Base-by-base conservation (phyloP, 2,113 vertebrate genomes). In the Pluvianellus socialis region DNA sequence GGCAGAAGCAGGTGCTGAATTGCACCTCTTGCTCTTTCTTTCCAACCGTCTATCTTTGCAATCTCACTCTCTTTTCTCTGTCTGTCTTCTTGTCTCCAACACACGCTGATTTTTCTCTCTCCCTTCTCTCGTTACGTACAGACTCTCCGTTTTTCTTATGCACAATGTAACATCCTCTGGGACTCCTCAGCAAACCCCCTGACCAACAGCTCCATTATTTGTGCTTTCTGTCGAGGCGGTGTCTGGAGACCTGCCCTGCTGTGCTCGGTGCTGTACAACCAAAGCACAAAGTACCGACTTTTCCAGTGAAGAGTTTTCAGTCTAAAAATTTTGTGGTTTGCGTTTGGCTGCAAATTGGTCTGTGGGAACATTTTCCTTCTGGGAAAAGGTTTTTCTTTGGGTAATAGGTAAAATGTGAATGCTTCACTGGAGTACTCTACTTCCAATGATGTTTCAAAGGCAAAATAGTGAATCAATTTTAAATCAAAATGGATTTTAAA, bases 391-490 rank as follows among this genome's bases (percentile, higher is more conserved):
- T 67, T 53, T 56, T 97, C 91, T 88, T 95, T 73, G 76, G 77
- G 63, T 90, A 96, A 88, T 79, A 96, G 96, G 94, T 94, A 94
- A 91, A 94, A 62, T 80, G 38, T 95, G 90, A 94, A 91, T 73
- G 87, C 87, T 92, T 96, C 93, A 91, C 72, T 91, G 75, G 59
- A 83, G 67, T 79, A 27, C 35, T 79, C 89, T 86, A 79, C 83
- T 96, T 96, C 93, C 96, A 95, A 70, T 94, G 95, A 80, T 53
- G 49, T 92, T 94, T 96, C 94, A 93, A 95, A 96, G 96, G 81
- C 86, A 90, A 96, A 97, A 96, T 95, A 96, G 88, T 95, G 95
- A 94, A 91, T 82, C 74, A 70, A 91, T 96, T 96, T 95, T 32
- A 90, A 92, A 94, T 95, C 91, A 91, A 84, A 96, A 94, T 95